Base-by-base conservation (phyloP, 2,888 invertebrate species). In the Tromatobia lineatoria region DNA sequence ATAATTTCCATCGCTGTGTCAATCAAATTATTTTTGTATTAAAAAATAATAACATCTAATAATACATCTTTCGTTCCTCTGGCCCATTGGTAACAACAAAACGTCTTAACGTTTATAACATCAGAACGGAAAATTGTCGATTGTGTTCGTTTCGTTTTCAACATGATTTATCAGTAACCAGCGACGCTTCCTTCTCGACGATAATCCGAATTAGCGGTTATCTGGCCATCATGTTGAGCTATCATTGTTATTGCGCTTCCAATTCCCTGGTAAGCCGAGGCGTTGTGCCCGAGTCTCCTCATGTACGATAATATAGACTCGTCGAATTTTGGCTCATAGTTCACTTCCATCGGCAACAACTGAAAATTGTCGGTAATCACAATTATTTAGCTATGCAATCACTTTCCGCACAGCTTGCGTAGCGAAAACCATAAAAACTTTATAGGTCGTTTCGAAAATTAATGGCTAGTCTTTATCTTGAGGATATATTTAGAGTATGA, bases 231-330 rank as follows among this genome's bases (percentile, higher is more conserved):
- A 3, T 87, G 78, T 47, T 90, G 80, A 0, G 91, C 86, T 64
- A 94, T 82, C 4, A 88, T 93, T 1, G 91, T 92, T 23, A 93
- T 80, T 6, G 93, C 93, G 69, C 93, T 94, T 45, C 93, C 94
- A 20, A 93, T 91, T 50, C 93, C 93, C 10, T 80, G 23, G 64
- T 89, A 93, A 1, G 83, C 82, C 3, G 85, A 82, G 0, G 88
- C 54, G 3, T 89, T 88, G 64, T 94, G 94, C 0, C 93, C 92
- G 8, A 92, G 87, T 11, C 77, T 42, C 0, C 0, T 8, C 38
- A 93, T 86, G 73, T 91, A 88, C 11, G 86, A 57, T 52, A 93
- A 70, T 4, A 90, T 85, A 8, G 79, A 61, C 20, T 80, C 29
- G 3, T 90, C 84, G 71, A 93, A 93, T 25, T 85, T 82, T 52